These are phyloP conservation scores for Agrypnus murinus DNA, from an alignment of 2,888 invertebrate species.

Conservation along the genomic window DNA sequence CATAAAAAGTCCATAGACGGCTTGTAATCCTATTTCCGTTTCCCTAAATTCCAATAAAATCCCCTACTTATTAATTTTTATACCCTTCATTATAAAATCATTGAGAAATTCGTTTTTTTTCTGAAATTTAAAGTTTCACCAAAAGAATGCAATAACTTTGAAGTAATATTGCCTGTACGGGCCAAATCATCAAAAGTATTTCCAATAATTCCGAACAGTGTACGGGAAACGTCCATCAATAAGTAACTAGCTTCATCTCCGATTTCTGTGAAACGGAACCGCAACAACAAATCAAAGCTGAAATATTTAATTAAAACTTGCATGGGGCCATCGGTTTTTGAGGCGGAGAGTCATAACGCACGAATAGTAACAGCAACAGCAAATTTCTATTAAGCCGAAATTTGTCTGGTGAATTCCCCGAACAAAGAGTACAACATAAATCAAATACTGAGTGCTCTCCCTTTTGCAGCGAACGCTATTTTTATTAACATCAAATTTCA, in stretches of 20 bases:
- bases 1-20: too few relatives aligned
- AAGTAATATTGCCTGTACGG: not conserved
- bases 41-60: too few relatives aligned
- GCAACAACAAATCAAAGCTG: constrained; percentile 45
- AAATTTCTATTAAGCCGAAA: constrained; percentile 52
- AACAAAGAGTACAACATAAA: constrained; percentile 61
- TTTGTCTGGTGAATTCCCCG: constrained; percentile 57
- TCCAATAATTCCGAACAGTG: constrained; percentile 21
- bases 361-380: constrained; percentile 18
- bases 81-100: too few relatives aligned
- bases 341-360: constrained; percentile 39
- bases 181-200: constrained; percentile 4
- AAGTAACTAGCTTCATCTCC: constrained; percentile 38
- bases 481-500: constrained; percentile 62
- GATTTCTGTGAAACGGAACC: constrained; percentile 36
- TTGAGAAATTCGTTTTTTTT: too few relatives aligned
- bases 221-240: constrained; percentile 31
- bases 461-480: constrained; percentile 57
- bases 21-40: too few relatives aligned
- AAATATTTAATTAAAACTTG: constrained; percentile 52
- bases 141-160: constrained; percentile 11
- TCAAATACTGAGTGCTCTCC: constrained; percentile 58
- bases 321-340: constrained; percentile 38
- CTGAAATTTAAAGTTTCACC: not conserved
- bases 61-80: too few relatives aligned